Conservation (phyloP, 2,113 vertebrate genomes). For the Chamaea fasciata region DNA sequence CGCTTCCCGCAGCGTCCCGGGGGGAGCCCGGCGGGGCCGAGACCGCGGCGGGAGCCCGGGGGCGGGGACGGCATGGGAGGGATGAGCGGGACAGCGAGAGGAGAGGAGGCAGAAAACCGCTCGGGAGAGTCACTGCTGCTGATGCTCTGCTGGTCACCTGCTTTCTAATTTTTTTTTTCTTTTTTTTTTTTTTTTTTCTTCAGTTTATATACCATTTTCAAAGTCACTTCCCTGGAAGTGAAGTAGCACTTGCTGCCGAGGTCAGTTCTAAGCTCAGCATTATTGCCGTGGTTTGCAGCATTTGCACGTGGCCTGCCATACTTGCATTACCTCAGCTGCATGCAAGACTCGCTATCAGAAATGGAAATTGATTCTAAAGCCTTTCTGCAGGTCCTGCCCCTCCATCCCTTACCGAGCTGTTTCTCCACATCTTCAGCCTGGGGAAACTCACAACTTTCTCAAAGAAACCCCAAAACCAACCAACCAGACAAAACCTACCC, state of each 20-base stretch:
- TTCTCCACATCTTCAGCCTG: not conserved
- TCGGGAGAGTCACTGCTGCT: not conserved
- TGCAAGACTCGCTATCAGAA: not conserved
- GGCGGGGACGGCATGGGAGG: no score
- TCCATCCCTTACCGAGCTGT: not conserved
- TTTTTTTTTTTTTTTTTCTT: not conserved
- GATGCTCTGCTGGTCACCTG: not conserved
- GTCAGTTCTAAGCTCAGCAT: not conserved
- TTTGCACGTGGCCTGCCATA: not conserved
- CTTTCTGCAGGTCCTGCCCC: not conserved
- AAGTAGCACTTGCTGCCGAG: not conserved
- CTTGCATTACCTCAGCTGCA: not conserved
- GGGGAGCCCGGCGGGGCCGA: not conserved
- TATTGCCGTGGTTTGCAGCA: not conserved
- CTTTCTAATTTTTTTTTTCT: not conserved
- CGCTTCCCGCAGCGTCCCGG: not conserved
- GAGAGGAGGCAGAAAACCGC: no score
- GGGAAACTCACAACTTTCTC: not conserved
- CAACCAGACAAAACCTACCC: not conserved
- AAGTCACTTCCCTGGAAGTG: not conserved
- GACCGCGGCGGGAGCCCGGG: not conserved
- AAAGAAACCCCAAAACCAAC: not conserved
- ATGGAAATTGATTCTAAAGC: not conserved
- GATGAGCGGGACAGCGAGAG: not conserved
- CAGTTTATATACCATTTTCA: not conserved